These are phyloP conservation scores for Phortica okadai DNA, from an alignment of 2,888 invertebrate species.

Conservation along the genomic window DNA sequence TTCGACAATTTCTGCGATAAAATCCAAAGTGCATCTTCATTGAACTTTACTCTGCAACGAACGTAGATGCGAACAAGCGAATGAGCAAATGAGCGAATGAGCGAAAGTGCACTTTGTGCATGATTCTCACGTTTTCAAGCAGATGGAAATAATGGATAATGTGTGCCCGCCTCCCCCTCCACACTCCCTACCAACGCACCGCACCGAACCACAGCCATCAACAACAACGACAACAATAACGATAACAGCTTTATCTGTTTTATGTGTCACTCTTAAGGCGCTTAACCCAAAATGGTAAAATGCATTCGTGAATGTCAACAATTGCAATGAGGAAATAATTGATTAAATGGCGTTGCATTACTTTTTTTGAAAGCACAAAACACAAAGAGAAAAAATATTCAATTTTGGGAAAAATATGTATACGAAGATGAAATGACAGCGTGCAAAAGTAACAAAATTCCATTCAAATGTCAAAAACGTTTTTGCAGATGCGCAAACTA, in stretches of 20 bases:
- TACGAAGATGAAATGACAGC: background rate
- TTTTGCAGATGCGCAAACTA: conserved; percentile 30
- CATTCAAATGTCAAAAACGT: conserved; percentile 63
- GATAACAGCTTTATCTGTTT: background rate
- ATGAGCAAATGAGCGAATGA: conserved; percentile 15
- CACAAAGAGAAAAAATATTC: background rate
- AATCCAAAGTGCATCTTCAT: conserved; percentile 65
- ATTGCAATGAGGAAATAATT: conserved; percentile 30
- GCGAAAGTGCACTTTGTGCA: conserved; percentile 38
- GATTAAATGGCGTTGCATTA: background rate
- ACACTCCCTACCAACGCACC: background rate
- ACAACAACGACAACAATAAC: background rate
- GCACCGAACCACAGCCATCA: too few species aligned
- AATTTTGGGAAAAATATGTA: background rate
- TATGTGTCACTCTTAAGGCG: background rate
- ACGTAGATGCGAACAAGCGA: conserved; percentile 27
- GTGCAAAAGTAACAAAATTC: conserved; percentile 57
- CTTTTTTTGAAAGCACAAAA: background rate
- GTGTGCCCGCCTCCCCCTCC: background rate
- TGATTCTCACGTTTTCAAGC: conserved; percentile 69
- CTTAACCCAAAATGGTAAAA: background rate
- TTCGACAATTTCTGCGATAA: conserved; percentile 54
- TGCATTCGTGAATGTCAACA: conserved; percentile 15
- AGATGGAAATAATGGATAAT: conserved; percentile 43
- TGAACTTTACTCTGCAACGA: conserved; percentile 28